phyloP scores from a whole-genome alignment of 2,797 vertebrate genomes.

The Lateolabrax maculatus region DNA sequence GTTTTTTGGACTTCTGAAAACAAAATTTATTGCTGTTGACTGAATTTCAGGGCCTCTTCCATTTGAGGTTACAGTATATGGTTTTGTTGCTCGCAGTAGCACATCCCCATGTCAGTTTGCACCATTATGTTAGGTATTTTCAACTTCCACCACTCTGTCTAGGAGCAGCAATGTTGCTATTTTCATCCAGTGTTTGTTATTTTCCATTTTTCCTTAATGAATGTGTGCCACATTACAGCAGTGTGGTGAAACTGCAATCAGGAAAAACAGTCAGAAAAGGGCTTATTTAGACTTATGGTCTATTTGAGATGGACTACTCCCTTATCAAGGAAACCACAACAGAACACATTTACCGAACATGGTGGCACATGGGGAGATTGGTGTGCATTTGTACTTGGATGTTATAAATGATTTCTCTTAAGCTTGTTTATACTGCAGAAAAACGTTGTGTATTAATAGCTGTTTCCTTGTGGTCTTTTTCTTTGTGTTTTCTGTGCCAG shows the following conservation, averaged over 20 bases:
- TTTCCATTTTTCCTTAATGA: slow-evolving; percentile 61
- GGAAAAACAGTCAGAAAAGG: slow-evolving; percentile 41
- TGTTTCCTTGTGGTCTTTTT: slow-evolving; percentile 58
- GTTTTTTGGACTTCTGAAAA: slow-evolving; percentile 43
- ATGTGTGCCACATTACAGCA: slow-evolving; percentile 51
- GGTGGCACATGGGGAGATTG: slow-evolving; percentile 26
- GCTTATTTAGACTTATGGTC: slow-evolving; percentile 60
- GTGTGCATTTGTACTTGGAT: slow-evolving; percentile 23
- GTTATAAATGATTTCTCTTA: slow-evolving; percentile 43
- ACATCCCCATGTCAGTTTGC: slow-evolving; percentile 39
- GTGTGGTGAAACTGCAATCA: slow-evolving; percentile 71
- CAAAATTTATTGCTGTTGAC: slow-evolving; percentile 46
- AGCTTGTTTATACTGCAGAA: slow-evolving; percentile 35
- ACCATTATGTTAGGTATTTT: slow-evolving; percentile 41
- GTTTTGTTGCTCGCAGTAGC: slow-evolving; percentile 34
- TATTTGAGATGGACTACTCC: slow-evolving; percentile 57
- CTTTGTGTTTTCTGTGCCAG: slow-evolving; percentile 54
- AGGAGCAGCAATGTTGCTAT: slow-evolving; percentile 30
- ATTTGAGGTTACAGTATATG: slow-evolving; percentile 21
- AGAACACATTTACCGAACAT: slow-evolving; percentile 34
- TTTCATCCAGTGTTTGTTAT: slow-evolving; percentile 64
- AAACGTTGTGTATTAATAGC: slow-evolving; percentile 39
- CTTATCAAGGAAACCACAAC: slow-evolving; percentile 62
- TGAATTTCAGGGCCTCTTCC: slow-evolving; percentile 35
- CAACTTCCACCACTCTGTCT: slow-evolving; percentile 7